A percentile compares a stretch with the other conserved stretches of the same genome.
These are phyloP conservation scores for Dunckerocampus dactyliophorus DNA, from an alignment of 2,113 vertebrate genomes.

Conservation along the genomic window DNA sequence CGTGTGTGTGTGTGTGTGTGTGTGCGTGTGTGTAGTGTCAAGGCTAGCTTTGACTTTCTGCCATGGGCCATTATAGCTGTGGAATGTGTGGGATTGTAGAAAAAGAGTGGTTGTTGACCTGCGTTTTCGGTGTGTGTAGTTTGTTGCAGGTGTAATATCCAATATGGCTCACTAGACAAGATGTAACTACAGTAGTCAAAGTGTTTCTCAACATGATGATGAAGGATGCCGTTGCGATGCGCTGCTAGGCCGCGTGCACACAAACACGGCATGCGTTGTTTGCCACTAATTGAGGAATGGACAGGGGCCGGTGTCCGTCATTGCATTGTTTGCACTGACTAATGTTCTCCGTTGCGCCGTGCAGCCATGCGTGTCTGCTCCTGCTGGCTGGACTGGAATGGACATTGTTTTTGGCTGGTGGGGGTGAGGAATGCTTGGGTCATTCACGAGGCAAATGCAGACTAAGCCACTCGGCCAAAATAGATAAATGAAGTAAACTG, in stretches of 20 bases:
- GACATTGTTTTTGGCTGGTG: background rate
- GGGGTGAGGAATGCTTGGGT: background rate
- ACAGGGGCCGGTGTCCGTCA: conserved; percentile 11
- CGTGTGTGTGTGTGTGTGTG: too few species aligned
- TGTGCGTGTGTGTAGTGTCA: too few species aligned
- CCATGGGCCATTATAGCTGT: too few species aligned
- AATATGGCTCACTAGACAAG: too few species aligned
- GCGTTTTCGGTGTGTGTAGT: too few species aligned
- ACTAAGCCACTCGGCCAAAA: background rate
- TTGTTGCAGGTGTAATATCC: too few species aligned
- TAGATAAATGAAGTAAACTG: too few species aligned
- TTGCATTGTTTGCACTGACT: conserved; percentile 26
- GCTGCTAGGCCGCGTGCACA: background rate
- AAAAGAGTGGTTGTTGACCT: too few species aligned
- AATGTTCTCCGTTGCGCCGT: conserved; percentile 23
- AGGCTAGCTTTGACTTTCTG: too few species aligned
- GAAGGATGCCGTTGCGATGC: background rate
- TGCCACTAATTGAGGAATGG: conserved; percentile 3
- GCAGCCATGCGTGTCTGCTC: conserved; percentile 21
- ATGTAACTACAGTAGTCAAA: background rate
- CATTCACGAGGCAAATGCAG: conserved; percentile 8
- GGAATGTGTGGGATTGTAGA: too few species aligned
- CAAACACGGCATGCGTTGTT: conserved; percentile 9
- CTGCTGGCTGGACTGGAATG: conserved; percentile 20
- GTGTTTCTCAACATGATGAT: background rate